These are phyloP conservation scores for Sebastes kiyomatsui DNA, from an alignment of 2,797 vertebrate species.

Conservation along the genomic window DNA sequence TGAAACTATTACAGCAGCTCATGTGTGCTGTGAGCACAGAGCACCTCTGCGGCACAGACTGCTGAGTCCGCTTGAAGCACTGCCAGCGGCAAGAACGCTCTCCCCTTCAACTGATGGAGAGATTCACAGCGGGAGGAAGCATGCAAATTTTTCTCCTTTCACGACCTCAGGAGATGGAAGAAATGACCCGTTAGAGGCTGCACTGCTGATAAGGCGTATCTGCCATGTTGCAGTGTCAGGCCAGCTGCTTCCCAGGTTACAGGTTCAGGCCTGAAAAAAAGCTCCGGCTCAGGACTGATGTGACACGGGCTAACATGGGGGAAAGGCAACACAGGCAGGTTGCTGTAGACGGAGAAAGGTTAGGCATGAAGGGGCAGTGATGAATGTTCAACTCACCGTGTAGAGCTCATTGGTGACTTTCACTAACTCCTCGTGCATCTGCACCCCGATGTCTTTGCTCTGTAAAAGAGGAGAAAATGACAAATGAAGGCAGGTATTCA, in stretches of 20 bases:
- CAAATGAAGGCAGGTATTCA: slow-evolving; percentile 9
- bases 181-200: slow-evolving; percentile 52
- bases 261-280: slow-evolving; percentile 13
- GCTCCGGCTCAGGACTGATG: background rate
- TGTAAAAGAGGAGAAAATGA: slow-evolving; percentile 68
- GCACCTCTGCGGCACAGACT: slow-evolving; percentile 52
- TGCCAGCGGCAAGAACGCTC: slow-evolving; percentile 44
- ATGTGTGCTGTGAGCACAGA: slow-evolving; percentile 23
- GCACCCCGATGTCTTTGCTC: slow-evolving; percentile 96
- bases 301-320: background rate
- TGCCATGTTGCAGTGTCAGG: slow-evolving; percentile 42
- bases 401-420: slow-evolving; percentile 97
- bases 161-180: slow-evolving; percentile 48
- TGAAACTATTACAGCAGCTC: slow-evolving; percentile 15
- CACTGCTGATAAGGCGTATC: slow-evolving; percentile 68
- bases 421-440: slow-evolving; percentile 95
- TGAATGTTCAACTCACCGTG: slow-evolving; percentile 85
- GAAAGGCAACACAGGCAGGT: background rate
- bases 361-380: background rate
- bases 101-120: slow-evolving; percentile 56
- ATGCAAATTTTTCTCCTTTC: slow-evolving; percentile 52
- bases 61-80: slow-evolving; percentile 55
- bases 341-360: background rate
- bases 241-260: slow-evolving; percentile 59
- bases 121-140: slow-evolving; percentile 43